Evolutionary conservation across 2,888 invertebrate genomes (phyloP), one percentile per base, ranked within the genome.

Genomic region (Tineola bisselliella): DNA sequence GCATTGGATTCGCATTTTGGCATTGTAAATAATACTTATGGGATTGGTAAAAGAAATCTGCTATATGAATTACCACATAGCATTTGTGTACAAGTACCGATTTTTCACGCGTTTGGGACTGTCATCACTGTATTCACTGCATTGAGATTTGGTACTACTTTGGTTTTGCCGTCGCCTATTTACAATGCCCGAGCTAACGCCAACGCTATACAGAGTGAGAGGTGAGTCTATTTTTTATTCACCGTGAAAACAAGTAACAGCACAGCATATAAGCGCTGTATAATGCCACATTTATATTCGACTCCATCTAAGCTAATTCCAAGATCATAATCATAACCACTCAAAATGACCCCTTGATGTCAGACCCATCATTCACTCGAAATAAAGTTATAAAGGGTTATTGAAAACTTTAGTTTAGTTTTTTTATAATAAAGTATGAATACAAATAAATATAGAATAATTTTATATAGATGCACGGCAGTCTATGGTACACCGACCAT

Each of bases 401-500:
- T n/a, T n/a, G n/a, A n/a, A n/a, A n/a, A n/a, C n/a, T n/a, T n/a
- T n/a, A n/a, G n/a, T n/a, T n/a, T n/a, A n/a, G n/a, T n/a, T n/a
- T n/a, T n/a, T n/a, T n/a, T n/a, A n/a, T n/a, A n/a, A n/a, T n/a
- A n/a, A n/a, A n/a, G n/a, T n/a, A n/a, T n/a, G n/a, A n/a, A n/a
- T n/a, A n/a, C n/a, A n/a, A n/a, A n/a, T n/a, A n/a, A 25, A 25
- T 25, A 25, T 25, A 25, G 6, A 25, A 25, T 25, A 6, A 4
- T 44, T 13, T 13, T 11, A 44, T 66, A 0, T 67, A 94, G 93
- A 69, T 94, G 95, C 70, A 90, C 91, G 8, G 74, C 90, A 3
- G 74, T 93, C 44, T 92, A 91, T 62, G 96, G 96, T 12, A 95
- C 95, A 0, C 96, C 96, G 0, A 96, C 96, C 0, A 96, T 96